Conservation (phyloP, 1,140 invertebrate species). For the Sminthurides bifidus region DNA sequence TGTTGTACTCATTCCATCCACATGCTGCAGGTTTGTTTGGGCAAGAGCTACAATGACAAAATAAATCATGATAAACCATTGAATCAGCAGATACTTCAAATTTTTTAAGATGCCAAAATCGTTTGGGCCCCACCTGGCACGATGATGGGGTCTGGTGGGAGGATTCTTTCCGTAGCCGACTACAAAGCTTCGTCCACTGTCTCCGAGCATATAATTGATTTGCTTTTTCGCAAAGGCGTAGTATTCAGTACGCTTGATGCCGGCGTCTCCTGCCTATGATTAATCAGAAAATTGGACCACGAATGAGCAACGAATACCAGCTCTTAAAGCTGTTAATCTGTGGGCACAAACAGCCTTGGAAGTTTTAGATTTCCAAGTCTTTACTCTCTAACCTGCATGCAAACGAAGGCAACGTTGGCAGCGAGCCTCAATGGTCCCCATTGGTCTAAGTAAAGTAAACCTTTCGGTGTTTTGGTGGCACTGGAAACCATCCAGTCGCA, state of each 20-base stretch:
- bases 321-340: no score
- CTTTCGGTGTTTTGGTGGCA: slow-evolving; percentile 44
- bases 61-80: not conserved
- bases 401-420: slow-evolving; percentile 48
- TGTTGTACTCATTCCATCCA: slow-evolving; percentile 27
- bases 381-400: slow-evolving; percentile 36
- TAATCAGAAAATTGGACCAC: not conserved
- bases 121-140: no score
- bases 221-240: slow-evolving; percentile 47
- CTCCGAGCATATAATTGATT: slow-evolving; percentile 51
- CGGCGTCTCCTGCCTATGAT: slow-evolving; percentile 37
- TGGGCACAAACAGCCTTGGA: not conserved
- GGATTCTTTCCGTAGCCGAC: slow-evolving; percentile 50
- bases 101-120: not conserved
- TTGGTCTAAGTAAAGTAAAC: slow-evolving; percentile 46
- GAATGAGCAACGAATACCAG: not conserved
- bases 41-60: slow-evolving; percentile 34
- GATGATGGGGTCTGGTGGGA: slow-evolving; percentile 44
- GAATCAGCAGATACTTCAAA: no score
- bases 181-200: slow-evolving; percentile 48
- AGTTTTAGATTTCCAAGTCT: slow-evolving; percentile 30
- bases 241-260: slow-evolving; percentile 38
- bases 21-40: slow-evolving; percentile 31
- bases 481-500: slow-evolving; percentile 36
- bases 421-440: slow-evolving; percentile 47